A percentile compares a stretch with the other conserved stretches of the same genome.
phyloP scores from a whole-genome alignment of 2,113 vertebrate species.

The Pithys albifrons region DNA sequence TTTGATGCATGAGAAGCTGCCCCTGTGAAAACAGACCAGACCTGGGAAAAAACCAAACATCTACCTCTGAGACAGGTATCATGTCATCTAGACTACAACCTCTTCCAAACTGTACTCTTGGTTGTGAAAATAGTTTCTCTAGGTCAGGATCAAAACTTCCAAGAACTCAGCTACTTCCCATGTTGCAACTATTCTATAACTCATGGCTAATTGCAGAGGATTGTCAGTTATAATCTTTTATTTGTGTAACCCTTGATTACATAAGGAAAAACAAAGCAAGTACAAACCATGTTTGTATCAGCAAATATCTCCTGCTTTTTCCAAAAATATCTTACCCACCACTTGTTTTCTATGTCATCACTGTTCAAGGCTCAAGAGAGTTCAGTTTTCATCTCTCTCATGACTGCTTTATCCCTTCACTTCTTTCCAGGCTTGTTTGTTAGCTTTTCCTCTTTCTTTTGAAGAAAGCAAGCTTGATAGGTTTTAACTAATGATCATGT shows the following conservation, averaged over 20 bases:
- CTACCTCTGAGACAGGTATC: neutral
- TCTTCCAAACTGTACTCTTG: neutral
- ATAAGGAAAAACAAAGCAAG: neutral
- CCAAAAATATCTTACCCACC: neutral
- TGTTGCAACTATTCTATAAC: neutral
- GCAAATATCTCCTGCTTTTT: neutral
- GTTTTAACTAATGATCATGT: slow-evolving; percentile 25
- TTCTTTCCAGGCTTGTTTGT: neutral
- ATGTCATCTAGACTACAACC: neutral
- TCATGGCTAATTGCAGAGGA: neutral
- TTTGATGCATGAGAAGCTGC: neutral
- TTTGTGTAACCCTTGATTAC: neutral
- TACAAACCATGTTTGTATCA: neutral
- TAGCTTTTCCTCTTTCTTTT: neutral
- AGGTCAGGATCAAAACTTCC: neutral
- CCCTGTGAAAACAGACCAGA: neutral
- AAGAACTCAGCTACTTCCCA: neutral
- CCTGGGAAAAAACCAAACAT: neutral
- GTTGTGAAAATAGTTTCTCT: neutral
- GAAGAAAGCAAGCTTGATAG: slow-evolving; percentile 33
- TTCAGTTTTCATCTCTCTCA: neutral
- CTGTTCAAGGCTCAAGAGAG: neutral
- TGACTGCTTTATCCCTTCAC: neutral
- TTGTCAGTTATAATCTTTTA: neutral
- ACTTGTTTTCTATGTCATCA: neutral